Conservation (phyloP, 2,797 vertebrate species). For the Myotis daubentonii region DNA sequence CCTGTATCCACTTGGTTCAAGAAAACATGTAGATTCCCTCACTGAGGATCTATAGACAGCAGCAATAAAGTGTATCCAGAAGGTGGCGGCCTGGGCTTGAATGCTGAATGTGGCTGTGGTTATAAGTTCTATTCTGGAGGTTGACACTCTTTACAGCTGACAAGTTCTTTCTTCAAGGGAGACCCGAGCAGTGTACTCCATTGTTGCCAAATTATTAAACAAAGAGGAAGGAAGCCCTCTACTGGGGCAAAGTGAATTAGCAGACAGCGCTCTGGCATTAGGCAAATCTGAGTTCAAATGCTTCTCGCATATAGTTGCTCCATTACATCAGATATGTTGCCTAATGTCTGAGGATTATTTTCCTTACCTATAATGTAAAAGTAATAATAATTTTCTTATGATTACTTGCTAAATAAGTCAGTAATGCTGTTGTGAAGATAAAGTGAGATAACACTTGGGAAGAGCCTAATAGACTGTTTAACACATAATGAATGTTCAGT, state of each 20-base stretch:
- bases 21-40: background rate
- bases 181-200: background rate
- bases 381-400: constrained; percentile 4
- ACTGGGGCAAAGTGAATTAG: background rate
- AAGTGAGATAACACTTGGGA: background rate
- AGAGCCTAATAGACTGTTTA: background rate
- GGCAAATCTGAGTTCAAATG: background rate
- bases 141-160: background rate
- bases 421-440: background rate
- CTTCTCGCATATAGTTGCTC: background rate
- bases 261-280: background rate
- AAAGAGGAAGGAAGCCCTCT: background rate
- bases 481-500: background rate
- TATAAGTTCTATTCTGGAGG: background rate
- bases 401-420: constrained; percentile 28
- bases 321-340: background rate
- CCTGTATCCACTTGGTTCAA: background rate
- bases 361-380: background rate
- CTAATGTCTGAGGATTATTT: background rate
- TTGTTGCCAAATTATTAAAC: background rate
- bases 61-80: background rate
- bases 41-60: background rate
- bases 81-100: background rate
- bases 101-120: background rate
- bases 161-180: background rate